Evolutionary conservation across 2,888 invertebrate genomes (phyloP), one percentile per base, ranked within the genome.

Genomic region (Rosalia funebris): DNA sequence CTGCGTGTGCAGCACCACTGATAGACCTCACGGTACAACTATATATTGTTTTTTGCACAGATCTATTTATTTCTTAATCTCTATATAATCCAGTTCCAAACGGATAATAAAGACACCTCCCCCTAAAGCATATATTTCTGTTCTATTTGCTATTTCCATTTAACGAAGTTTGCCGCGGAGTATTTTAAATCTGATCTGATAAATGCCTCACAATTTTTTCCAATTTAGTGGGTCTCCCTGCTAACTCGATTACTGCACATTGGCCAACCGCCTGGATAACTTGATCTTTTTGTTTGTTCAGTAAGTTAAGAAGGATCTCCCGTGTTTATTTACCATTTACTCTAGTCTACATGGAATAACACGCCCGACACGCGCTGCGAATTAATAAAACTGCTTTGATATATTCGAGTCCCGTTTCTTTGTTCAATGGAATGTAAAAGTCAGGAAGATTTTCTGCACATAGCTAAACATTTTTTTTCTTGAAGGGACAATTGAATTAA

Each of bases 271-370:
- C 72, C 69, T 63, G 53, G 65, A 68, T 77, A 79, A 79, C 76
- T 74, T 69, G 76, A 79, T 78, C 75, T 72, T 63, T 72, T 72
- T 80, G 76, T 81, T 80, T 80, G 71, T 59, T 56, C 68, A 73
- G 79, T 77, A 80, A 81, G 79, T 81, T 81, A 79, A 80, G 79
- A 80, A 75, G 75, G 75, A 80, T 79, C 76, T 74, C 69, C 65
- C 61, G 47, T 79, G 76, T 80, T 79, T 79, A 75, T 76, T 74
- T 75, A 72, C 73, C 75, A 77, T 77, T 78, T 76, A 72, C 60
- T 62, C 60, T 64, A 57, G 70, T 71, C 68, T 61, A 60, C 63
- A 58, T 63, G 63, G 67, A 71, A 65, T 70, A 61, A 59, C 63
- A 58, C 65, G 63, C 57, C 57, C 37, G 57, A 59, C 65, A 62